Evolutionary conservation across 2,113 vertebrate genomes (phyloP), one percentile per base, ranked within the genome.

Genomic region (Heloderma charlesbogerti): DNA sequence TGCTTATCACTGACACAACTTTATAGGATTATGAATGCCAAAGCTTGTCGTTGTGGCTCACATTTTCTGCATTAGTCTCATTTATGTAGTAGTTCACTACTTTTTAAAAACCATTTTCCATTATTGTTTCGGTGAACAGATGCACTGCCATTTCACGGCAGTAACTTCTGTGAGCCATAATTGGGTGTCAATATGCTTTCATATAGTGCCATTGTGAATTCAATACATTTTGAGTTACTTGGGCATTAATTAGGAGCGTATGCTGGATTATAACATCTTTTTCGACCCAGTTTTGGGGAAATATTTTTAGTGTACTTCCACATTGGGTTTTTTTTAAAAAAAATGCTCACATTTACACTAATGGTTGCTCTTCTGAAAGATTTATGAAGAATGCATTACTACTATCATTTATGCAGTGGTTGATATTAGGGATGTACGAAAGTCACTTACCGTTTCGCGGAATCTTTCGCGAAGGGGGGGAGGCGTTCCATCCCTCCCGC

Each of bases 141-240:
- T 98, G 97, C 96, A 97, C 96, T 96, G 95, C 96, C 91, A 94
- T 97, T 97, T 98, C 93, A 92, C 96, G 96, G 96, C 93, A 97
- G 94, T 92, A 96, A 97, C 97, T 97, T 97, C 96, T 96, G 95
- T 95, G 96, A 98, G 97, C 96, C 97, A 97, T 98, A 97, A 98
- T 98, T 98, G 97, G 97, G 97, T 96, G 96, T 97, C 97, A 98
- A 97, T 98, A 98, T 97, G 97, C 97, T 98, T 97, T 97, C 96
- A 97, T 94, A 92, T 86, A 94, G 91, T 94, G 86, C 93, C 96
- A 96, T 98, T 97, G 97, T 97, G 96, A 98, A 97, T 97, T 97
- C 96, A 97, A 97, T 96, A 95, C 96, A 97, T 97, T 98, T 98
- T 97, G 97, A 97, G 96, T 97, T 97, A 96, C 97, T 97, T 95